Evolutionary conservation across 1,140 invertebrate species (phyloP).

Genomic region (Laupala kohalensis): DNA sequence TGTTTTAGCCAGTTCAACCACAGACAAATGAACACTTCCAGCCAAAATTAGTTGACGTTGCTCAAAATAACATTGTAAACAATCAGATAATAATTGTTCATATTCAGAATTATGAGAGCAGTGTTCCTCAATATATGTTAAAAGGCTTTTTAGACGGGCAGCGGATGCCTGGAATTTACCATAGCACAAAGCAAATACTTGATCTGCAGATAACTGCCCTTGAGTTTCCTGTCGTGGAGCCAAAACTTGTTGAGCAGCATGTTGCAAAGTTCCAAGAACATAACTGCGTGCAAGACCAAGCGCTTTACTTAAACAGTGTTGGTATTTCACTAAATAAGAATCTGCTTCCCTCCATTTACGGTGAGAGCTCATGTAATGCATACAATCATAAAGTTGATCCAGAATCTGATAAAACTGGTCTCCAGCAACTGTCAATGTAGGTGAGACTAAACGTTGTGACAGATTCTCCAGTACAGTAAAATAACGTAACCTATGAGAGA

Average conservation of each 20-base stretch:
- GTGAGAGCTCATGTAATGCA: conserved; percentile 60
- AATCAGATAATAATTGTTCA: conserved; percentile 59
- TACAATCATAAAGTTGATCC: conserved; percentile 73
- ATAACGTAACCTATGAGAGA: conserved; percentile 66
- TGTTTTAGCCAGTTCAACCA: conserved; percentile 52
- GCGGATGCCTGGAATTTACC: conserved; percentile 86
- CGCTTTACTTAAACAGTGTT: conserved; percentile 64
- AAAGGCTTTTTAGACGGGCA: conserved; percentile 64
- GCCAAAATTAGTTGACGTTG: conserved; percentile 60
- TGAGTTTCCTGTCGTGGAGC: conserved; percentile 31
- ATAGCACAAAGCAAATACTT: conserved; percentile 78
- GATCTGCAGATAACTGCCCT: conserved; percentile 24
- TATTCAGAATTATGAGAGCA: conserved; percentile 39
- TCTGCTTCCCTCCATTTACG: conserved; percentile 57
- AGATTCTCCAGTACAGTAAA: conserved; percentile 76
- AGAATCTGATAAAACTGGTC: conserved; percentile 70
- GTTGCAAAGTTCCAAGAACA: conserved; percentile 54
- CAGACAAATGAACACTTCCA: conserved; percentile 60
- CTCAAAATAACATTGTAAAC: conserved; percentile 73
- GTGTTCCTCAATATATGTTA: conserved; percentile 67
- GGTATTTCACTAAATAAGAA: conserved; percentile 57
- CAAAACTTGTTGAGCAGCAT: conserved; percentile 59
- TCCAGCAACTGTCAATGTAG: conserved; percentile 65
- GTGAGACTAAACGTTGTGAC: conserved; percentile 61
- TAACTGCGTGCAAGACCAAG: conserved; percentile 65